A percentile compares a stretch with the other conserved stretches of the same genome.
These are phyloP conservation scores for Melipona bicolor DNA, from an alignment of 2,888 invertebrate species.

Conservation along the genomic window DNA sequence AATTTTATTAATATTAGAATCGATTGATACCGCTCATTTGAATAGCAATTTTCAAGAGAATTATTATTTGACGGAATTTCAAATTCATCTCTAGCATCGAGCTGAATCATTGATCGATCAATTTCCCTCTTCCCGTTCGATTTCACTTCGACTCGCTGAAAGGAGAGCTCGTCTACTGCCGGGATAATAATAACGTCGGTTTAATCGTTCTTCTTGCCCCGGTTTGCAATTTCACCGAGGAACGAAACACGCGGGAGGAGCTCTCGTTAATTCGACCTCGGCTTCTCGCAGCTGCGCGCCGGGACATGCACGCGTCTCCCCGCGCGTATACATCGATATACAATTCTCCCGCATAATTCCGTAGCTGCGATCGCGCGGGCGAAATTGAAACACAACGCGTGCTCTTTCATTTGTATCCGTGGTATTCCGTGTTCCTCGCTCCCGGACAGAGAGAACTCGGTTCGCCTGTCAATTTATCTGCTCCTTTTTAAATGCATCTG, in stretches of 20 bases:
- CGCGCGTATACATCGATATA: constrained; percentile 4
- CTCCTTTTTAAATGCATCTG: not conserved
- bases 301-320: not conserved
- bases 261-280: constrained; percentile 21
- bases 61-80: too few species aligned
- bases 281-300: constrained; percentile 11
- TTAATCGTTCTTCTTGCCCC: constrained; percentile 10
- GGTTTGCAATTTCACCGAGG: not conserved
- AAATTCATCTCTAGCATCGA: too few species aligned
- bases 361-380: not conserved
- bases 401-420: constrained; percentile 14
- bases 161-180: not conserved
- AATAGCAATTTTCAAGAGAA: too few species aligned
- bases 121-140: too few species aligned
- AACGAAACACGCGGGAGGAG: too few species aligned
- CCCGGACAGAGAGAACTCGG: not conserved
- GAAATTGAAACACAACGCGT: constrained; percentile 20
- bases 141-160: too few species aligned
- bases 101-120: too few species aligned
- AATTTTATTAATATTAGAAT: too few species aligned
- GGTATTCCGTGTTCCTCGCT: too few species aligned
- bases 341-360: constrained; percentile 20
- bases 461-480: constrained; percentile 5
- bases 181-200: not conserved
- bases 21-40: too few species aligned